Conservation (phyloP, 2,888 invertebrate species). For the Eugnorisma glareosa region DNA sequence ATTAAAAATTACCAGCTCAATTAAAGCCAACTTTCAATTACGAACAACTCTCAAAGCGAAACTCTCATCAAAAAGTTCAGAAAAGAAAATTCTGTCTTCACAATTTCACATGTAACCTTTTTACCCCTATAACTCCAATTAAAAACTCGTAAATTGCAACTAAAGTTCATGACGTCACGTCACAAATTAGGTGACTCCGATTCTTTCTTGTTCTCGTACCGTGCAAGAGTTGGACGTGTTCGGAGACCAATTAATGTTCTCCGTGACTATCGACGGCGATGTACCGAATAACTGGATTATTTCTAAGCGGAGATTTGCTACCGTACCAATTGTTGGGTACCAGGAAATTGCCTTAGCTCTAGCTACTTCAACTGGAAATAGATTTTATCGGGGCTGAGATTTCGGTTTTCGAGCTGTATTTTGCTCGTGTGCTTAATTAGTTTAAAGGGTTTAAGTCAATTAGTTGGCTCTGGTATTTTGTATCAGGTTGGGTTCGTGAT, state of each 20-base stretch:
- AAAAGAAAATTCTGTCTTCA: constrained; percentile 17
- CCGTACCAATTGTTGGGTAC: constrained; percentile 48
- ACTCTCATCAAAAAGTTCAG: neutral
- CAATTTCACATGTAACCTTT: constrained; percentile 7
- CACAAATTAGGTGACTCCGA: constrained; percentile 57
- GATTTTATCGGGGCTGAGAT: constrained; percentile 28
- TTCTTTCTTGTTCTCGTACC: constrained; percentile 13
- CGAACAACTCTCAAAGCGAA: neutral
- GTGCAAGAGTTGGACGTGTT: constrained; percentile 58
- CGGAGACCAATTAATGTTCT: constrained; percentile 61
- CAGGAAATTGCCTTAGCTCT: constrained; percentile 51
- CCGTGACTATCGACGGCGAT: constrained; percentile 57
- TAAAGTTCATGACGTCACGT: constrained; percentile 43
- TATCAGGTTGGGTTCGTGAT: neutral
- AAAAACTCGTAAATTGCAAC: constrained; percentile 57
- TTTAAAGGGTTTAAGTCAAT: neutral
- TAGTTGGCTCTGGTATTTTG: neutral
- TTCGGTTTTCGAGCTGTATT: constrained; percentile 24
- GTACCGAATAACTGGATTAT: constrained; percentile 61
- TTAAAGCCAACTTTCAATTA: neutral
- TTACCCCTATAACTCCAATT: constrained; percentile 34
- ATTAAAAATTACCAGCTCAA: neutral
- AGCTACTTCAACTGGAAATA: constrained; percentile 33
- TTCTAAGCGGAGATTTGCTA: constrained; percentile 62
- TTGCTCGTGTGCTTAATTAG: constrained; percentile 5